Evolutionary conservation across 2,113 vertebrate species (phyloP).

Genomic region (Phocoena phocoena): DNA sequence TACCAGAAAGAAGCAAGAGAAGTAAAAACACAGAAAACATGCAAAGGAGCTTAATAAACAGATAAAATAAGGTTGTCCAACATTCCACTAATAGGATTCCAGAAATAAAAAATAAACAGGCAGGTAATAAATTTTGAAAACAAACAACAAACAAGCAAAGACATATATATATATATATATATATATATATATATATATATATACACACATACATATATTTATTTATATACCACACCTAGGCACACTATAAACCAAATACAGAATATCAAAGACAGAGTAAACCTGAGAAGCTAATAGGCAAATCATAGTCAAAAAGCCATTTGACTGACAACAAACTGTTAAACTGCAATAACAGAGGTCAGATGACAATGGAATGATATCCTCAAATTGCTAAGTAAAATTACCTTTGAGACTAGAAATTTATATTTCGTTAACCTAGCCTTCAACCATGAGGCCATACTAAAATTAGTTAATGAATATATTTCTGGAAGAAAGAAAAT

Average conservation of each 20-base stretch:
- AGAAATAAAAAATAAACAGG: not conserved
- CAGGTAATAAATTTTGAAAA: not conserved
- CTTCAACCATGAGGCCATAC: not conserved
- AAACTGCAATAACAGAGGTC: not conserved
- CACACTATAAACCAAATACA: not conserved
- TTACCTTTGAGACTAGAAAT: not conserved
- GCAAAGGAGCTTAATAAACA: not conserved
- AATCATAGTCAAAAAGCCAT: not conserved
- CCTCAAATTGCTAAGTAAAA: not conserved
- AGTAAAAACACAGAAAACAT: not conserved
- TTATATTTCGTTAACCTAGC: not conserved
- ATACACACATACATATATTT: accelerated
- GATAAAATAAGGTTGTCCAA: not conserved
- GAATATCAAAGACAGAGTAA: not conserved
- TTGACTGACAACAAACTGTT: not conserved
- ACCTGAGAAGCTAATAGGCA: not conserved
- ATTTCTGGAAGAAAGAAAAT: not conserved
- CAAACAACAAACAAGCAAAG: no score
- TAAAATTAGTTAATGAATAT: conserved; percentile 19
- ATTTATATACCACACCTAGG: not conserved
- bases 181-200: accelerated
- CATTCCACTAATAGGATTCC: not conserved
- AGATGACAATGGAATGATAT: not conserved
- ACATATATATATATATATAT: no score
- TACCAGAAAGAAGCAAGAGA: not conserved